Percentiles rank a stretch among this genome's conserved stretches.
phyloP scores from a whole-genome alignment of 1,140 invertebrate genomes.

The Nephila pilipes region DNA sequence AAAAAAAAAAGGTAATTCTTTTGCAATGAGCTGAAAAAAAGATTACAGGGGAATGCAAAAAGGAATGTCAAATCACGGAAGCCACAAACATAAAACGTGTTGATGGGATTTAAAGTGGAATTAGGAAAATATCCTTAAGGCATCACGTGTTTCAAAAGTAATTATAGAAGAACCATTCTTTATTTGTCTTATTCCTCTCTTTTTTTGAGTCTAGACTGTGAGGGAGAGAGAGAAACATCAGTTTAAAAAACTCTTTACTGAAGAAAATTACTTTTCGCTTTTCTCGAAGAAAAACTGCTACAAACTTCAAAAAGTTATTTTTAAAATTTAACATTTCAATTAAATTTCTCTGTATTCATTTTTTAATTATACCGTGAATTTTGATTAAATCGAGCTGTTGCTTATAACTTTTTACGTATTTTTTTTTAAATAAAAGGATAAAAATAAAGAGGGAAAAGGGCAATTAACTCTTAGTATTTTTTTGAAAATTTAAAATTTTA shows the following conservation, averaged over 20 bases:
- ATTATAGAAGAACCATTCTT: neutral
- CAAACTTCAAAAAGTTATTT: neutral
- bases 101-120: neutral
- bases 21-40: neutral
- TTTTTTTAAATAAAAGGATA: no score
- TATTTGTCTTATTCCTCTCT: no score
- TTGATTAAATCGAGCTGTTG: no score
- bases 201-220: neutral
- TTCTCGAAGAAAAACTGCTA: neutral
- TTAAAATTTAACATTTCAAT: no score
- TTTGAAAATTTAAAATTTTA: no score
- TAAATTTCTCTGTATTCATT: no score
- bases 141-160: neutral
- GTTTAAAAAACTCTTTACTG: neutral
- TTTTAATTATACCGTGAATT: no score
- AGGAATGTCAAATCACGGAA: neutral
- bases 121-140: neutral
- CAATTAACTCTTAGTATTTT: no score
- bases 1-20: neutral
- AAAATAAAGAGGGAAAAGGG: no score
- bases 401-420: no score
- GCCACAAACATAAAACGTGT: neutral
- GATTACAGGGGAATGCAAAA: neutral
- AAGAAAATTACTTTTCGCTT: neutral
- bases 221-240: neutral